A percentile compares a stretch with the other conserved stretches of the same genome.
These are phyloP conservation scores for Apodemus sylvaticus DNA, from an alignment of 2,113 vertebrate genomes.

Conservation along the genomic window DNA sequence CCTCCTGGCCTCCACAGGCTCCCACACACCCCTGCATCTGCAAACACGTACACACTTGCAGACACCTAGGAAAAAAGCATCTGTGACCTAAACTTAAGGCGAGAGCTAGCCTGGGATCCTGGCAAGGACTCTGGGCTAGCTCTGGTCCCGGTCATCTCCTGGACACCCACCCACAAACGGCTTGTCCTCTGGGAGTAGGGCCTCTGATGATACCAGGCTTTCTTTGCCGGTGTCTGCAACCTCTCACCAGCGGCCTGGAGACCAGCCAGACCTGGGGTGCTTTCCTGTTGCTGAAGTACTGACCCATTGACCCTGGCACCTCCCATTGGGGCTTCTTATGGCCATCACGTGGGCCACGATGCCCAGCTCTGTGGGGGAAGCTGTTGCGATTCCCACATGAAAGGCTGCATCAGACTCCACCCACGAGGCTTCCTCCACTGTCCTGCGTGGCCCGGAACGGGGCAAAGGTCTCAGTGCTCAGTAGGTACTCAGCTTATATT, in stretches of 20 bases:
- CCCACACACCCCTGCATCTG: background rate
- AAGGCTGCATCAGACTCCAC: rapidly evolving
- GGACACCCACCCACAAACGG: rapidly evolving
- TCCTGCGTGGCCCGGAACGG: background rate
- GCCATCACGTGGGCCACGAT: background rate
- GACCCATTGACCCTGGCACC: rapidly evolving
- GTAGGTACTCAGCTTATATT: background rate
- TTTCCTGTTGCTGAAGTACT: background rate
- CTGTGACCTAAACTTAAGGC: background rate
- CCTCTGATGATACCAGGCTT: rapidly evolving
- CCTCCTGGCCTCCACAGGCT: background rate
- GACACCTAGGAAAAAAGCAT: no score
- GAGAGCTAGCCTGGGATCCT: background rate
- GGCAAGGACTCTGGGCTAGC: background rate
- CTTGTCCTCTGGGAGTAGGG: background rate
- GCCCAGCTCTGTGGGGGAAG: background rate
- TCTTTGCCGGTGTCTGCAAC: no score
- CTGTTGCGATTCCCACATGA: rapidly evolving
- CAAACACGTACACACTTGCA: no score
- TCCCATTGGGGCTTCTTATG: background rate
- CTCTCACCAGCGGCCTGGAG: background rate
- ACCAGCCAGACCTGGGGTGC: background rate
- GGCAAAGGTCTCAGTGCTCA: background rate
- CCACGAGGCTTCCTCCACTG: rapidly evolving
- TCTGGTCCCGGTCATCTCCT: background rate